Evolutionary conservation across 2,113 vertebrate genomes (phyloP), one percentile per base, ranked within the genome.

Genomic region (Serinus canaria): DNA sequence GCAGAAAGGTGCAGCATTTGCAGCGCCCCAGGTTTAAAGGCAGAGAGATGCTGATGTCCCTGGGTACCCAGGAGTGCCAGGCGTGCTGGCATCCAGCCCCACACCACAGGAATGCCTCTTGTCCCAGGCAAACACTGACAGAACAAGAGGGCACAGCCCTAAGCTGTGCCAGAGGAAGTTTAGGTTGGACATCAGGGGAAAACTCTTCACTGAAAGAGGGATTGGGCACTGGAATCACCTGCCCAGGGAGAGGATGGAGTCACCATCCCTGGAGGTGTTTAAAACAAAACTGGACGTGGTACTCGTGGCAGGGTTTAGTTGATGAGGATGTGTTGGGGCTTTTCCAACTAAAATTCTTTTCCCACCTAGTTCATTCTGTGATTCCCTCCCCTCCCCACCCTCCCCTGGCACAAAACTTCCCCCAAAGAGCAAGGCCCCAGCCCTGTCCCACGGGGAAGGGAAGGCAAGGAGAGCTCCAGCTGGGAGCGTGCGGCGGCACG

Each of bases 31-130:
- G 49, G 37, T 21, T 76, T 44, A 50, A 23, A 50, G 66, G 30
- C 63, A 23, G 53, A 20, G 49, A 52, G 47, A 13, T 7, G 5
- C 50, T 15, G 35, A 4, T 6, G 46, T 33, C 50, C 44, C 63
- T 28, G 2, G 67, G 75, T 30, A 8, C 18, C 60, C 86, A 80
- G 68, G 22, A 58, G 55, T 4, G 35, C 44, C 44, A n/a, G 74
- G 58, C 0, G 0, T 0, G 7, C 24, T 19, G 78, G 24, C 50
- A 70, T 19, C 56, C 58, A 53, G 22, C 52, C n/a, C 8, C 2
- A 15, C 56, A 10, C 13, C 56, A 18, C 30, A 2, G 37, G 4
- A 31, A 35, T 3, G 39, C 6, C 82, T 10, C 0, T 6, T 66
- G 17, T 56, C 41, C 41, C 27, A 7, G 49, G 49, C 9, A 63